These are phyloP conservation scores for Collichthys lucidus DNA, from an alignment of 2,113 vertebrate genomes.

Conservation along the genomic window DNA sequence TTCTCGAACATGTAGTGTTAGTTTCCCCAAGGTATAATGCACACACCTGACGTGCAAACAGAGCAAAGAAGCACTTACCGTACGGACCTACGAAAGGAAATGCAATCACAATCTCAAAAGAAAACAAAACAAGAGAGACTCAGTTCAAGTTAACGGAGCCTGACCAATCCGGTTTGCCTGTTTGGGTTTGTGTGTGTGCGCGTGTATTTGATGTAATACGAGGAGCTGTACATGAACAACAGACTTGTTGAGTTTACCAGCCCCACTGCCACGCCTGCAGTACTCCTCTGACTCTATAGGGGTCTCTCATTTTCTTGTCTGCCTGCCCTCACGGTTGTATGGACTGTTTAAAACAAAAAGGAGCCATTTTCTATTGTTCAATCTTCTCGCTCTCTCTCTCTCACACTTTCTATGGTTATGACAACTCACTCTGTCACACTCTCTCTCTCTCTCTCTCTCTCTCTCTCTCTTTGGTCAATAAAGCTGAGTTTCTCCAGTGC, in stretches of 20 bases:
- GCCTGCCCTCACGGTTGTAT: conserved; percentile 68
- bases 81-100: conserved; percentile 12
- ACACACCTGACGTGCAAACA: conserved; percentile 20
- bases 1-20: conserved; percentile 22
- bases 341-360: conserved; percentile 73
- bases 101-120: conserved; percentile 16
- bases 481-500: conserved; percentile 82
- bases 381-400: conserved; percentile 27
- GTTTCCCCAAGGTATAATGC: conserved; percentile 14
- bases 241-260: conserved; percentile 61
- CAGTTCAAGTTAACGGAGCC: conserved; percentile 7
- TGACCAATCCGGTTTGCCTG: conserved; percentile 44
- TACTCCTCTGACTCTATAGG: conserved; percentile 68
- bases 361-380: conserved; percentile 80
- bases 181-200: conserved; percentile 32
- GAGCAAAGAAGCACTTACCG: conserved; percentile 30
- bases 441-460: conserved; percentile 26
- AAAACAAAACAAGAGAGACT: conserved; percentile 3
- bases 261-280: conserved; percentile 76
- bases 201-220: conserved; percentile 42
- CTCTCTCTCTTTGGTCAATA: conserved; percentile 80
- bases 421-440: conserved; percentile 39
- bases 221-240: conserved; percentile 48
- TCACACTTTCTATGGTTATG: conserved; percentile 30
- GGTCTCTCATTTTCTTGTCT: conserved; percentile 66